phyloP scores from a whole-genome alignment of 1,140 invertebrate species.

The Calycopis cecrops region DNA sequence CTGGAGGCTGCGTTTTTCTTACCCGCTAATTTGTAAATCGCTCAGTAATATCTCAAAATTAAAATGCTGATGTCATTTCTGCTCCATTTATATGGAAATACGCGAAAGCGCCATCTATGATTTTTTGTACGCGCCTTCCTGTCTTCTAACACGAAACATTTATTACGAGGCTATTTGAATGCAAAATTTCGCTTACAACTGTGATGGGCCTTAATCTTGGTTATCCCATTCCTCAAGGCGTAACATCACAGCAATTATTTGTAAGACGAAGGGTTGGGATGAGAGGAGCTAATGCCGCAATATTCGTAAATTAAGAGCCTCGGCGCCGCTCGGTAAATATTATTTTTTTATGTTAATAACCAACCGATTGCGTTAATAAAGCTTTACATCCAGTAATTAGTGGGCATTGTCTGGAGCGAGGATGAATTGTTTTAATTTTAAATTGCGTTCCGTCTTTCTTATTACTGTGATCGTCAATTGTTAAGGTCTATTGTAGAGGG shows the following conservation, averaged over 20 bases:
- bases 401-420: slow-evolving; percentile 55
- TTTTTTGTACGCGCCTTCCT: no score
- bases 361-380: slow-evolving; percentile 71
- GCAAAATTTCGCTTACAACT: slow-evolving; percentile 50
- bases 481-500: no score
- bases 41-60: slow-evolving; percentile 71
- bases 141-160: slow-evolving; percentile 18
- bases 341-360: slow-evolving; percentile 75
- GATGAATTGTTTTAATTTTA: slow-evolving; percentile 38
- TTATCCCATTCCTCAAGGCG: slow-evolving; percentile 59
- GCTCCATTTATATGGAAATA: slow-evolving; percentile 71
- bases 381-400: slow-evolving; percentile 72
- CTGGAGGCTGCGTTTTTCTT: slow-evolving; percentile 66
- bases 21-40: slow-evolving; percentile 74
- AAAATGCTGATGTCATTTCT: slow-evolving; percentile 74
- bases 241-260: slow-evolving; percentile 68
- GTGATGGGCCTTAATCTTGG: slow-evolving; percentile 63
- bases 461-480: no score
- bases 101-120: slow-evolving; percentile 3
- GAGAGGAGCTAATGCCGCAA: slow-evolving; percentile 60
- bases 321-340: slow-evolving; percentile 59
- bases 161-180: slow-evolving; percentile 44
- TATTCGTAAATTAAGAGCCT: slow-evolving; percentile 69
- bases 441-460: slow-evolving; percentile 28
- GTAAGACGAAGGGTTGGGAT: slow-evolving; percentile 61